These are phyloP conservation scores for Misgurnus mizolepis DNA, from an alignment of 2,113 vertebrate species.

Conservation along the genomic window DNA sequence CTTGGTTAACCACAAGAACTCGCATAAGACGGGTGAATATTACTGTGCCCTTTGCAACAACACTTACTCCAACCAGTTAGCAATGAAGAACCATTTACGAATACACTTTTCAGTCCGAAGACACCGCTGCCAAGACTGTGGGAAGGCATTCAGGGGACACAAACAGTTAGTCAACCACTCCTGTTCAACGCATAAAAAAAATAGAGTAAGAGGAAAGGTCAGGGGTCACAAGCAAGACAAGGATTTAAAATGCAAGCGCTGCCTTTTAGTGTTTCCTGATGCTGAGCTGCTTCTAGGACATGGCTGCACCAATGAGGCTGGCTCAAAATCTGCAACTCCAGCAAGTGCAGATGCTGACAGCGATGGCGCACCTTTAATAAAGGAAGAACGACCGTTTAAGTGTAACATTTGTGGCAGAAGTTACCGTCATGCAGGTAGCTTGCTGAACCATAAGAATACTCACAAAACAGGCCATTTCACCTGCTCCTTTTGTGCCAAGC, in stretches of 20 bases:
- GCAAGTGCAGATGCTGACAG: conserved; percentile 27
- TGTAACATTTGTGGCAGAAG: conserved; percentile 78
- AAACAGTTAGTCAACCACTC: conserved; percentile 79
- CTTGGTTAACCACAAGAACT: conserved; percentile 88
- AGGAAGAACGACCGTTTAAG: conserved; percentile 71
- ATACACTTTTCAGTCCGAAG: conserved; percentile 82
- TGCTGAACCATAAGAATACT: conserved; percentile 78
- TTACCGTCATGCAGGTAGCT: conserved; percentile 76
- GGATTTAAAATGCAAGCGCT: conserved; percentile 65
- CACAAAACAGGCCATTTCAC: conserved; percentile 76
- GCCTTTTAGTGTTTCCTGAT: conserved; percentile 62
- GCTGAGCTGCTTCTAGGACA: conserved; percentile 63
- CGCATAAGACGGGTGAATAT: conserved; percentile 86
- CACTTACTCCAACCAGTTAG: conserved; percentile 84
- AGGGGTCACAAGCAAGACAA: conserved; percentile 52
- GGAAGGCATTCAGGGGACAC: conserved; percentile 81
- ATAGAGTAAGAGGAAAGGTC: conserved; percentile 40
- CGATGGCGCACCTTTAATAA: conserved; percentile 2
- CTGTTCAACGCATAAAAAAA: conserved; percentile 67
- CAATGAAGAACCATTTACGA: conserved; percentile 87
- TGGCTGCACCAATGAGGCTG: conserved; percentile 48
- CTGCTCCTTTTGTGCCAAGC: conserved; percentile 79
- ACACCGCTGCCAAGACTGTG: conserved; percentile 78
- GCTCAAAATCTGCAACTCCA: conserved; percentile 2
- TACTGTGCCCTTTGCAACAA: conserved; percentile 84